These are phyloP conservation scores for Ifrita kowaldi DNA, from an alignment of 2,113 vertebrate genomes.

Conservation along the genomic window DNA sequence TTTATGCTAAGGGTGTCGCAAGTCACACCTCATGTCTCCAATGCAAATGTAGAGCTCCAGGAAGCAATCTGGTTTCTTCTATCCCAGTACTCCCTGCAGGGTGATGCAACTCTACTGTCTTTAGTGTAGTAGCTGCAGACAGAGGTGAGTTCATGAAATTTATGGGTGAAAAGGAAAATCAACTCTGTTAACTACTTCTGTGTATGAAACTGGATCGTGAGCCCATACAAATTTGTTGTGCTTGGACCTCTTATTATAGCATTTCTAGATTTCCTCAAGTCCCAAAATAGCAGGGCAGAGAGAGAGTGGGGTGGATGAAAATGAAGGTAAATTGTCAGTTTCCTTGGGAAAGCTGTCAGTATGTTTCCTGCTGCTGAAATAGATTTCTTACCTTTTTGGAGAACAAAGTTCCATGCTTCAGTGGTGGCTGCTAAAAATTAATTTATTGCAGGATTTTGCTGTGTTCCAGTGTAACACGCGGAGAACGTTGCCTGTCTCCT, in stretches of 20 bases:
- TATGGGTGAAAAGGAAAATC: neutral
- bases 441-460: neutral
- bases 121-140: neutral
- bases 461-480: neutral
- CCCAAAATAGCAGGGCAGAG: neutral
- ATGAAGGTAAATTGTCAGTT: neutral
- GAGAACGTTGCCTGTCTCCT: neutral
- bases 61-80: neutral
- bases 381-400: neutral
- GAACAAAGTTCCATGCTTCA: neutral
- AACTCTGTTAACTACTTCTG: neutral
- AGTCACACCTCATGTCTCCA: neutral
- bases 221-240: neutral
- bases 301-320: neutral
- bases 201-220: neutral
- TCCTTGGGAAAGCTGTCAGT: neutral
- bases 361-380: neutral
- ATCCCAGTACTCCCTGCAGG: neutral
- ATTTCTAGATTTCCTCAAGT: neutral
- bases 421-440: neutral
- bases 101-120: neutral
- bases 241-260: neutral
- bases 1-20: neutral
- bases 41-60: constrained; percentile 22
- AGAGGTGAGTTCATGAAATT: neutral